phyloP scores from a whole-genome alignment of 1,140 invertebrate species.

The Palaemon carinicauda region DNA sequence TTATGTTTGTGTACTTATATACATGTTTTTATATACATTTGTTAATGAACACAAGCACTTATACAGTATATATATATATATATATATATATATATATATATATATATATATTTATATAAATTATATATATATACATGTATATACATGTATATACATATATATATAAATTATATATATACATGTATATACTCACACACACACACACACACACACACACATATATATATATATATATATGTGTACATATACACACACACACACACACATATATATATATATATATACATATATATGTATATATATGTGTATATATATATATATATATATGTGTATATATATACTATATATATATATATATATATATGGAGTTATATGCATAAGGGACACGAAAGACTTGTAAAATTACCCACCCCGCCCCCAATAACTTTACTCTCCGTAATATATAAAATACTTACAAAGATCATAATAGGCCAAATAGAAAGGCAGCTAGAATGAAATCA shows the following conservation, averaged over 20 bases:
- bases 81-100: conserved; percentile 42
- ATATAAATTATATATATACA: conserved; percentile 20
- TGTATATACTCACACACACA: conserved; percentile 19
- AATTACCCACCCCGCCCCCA: no score
- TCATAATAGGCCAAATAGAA: no score
- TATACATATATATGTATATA: conserved; percentile 31
- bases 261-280: background rate
- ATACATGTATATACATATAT: conserved; percentile 43
- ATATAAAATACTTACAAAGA: no score
- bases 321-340: no score
- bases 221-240: conserved; percentile 32
- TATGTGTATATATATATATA: no score
- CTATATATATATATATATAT: no score
- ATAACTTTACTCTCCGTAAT: no score
- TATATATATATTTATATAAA: conserved; percentile 4
- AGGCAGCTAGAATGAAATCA: no score
- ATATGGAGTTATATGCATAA: no score
- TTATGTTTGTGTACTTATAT: conserved; percentile 40
- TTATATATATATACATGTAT: conserved; percentile 40
- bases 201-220: background rate
- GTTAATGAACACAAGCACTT: no score
- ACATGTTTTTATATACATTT: conserved; percentile 38
- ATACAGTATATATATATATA: conserved; percentile 16
- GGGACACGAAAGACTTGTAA: no score
- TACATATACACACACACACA: conserved; percentile 18